Conservation (phyloP, 1,140 invertebrate species). For the Ceratoteleas bidentatus region DNA sequence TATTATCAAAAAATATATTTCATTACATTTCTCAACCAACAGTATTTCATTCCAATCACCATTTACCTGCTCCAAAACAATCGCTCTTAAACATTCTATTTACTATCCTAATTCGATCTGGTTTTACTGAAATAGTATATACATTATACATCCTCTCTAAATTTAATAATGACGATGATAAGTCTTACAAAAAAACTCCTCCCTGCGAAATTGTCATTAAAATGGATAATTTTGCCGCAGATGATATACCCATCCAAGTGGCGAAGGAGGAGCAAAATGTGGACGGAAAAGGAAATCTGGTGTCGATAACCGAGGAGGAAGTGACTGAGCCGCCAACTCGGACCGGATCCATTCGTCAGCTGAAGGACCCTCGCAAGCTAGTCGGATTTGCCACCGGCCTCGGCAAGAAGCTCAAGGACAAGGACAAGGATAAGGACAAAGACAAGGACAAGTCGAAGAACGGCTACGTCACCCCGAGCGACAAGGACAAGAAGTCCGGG, state of each 20-base stretch:
- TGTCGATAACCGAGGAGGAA: constrained; percentile 77
- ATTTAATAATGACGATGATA: no score
- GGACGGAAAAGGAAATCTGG: constrained; percentile 74
- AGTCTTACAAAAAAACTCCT: no score
- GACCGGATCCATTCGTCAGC: constrained; percentile 73
- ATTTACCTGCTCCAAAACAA: no score
- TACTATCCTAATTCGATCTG: no score
- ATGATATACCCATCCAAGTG: constrained; percentile 79
- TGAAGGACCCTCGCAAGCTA: constrained; percentile 70
- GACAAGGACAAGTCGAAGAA: constrained; percentile 71
- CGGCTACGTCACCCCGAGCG: constrained; percentile 61
- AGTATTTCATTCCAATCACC: no score
- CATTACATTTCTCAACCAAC: no score
- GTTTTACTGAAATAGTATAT: no score
- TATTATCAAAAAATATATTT: no score
- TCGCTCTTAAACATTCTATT: no score
- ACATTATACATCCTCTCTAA: no score
- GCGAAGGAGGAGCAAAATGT: constrained; percentile 72
- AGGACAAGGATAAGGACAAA: constrained; percentile 75
- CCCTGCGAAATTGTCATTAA: neutral
- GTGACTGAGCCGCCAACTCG: constrained; percentile 63
- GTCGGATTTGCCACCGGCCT: constrained; percentile 71
- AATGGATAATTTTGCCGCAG: constrained; percentile 61
- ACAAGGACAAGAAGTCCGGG: constrained; percentile 74
- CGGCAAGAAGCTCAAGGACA: constrained; percentile 73